A percentile compares a stretch with the other conserved stretches of the same genome.
These are phyloP conservation scores for Chroicocephalus ridibundus DNA, from an alignment of 2,113 vertebrate genomes.

Conservation along the genomic window DNA sequence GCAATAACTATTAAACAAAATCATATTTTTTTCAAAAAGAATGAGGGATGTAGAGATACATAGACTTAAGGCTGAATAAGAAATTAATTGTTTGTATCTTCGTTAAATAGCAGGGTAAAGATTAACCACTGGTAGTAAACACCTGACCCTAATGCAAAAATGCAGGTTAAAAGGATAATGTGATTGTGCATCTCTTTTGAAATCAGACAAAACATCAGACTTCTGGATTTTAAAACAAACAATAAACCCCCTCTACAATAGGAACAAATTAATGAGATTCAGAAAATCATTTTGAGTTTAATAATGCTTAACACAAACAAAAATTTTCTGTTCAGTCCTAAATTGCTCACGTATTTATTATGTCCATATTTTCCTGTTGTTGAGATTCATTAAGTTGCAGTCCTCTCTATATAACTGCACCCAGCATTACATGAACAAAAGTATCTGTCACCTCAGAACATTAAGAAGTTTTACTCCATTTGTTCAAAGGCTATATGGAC, in stretches of 20 bases:
- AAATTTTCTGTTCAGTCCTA: not conserved
- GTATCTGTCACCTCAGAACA: not conserved
- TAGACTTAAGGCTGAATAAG: not conserved
- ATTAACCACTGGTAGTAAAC: not conserved
- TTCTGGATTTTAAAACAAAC: not conserved
- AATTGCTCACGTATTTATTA: not conserved
- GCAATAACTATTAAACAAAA: not conserved
- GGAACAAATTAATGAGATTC: not conserved
- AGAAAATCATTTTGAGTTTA: not conserved
- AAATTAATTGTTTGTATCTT: not conserved
- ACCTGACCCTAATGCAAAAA: not conserved
- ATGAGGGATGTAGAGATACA: not conserved
- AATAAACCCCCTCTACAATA: rapidly evolving
- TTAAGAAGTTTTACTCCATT: not conserved
- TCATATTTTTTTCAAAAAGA: not conserved
- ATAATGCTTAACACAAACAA: not conserved
- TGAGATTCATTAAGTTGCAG: not conserved
- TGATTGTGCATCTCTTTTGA: not conserved
- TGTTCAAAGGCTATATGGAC: not conserved
- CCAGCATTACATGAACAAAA: not conserved
- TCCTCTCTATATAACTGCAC: not conserved
- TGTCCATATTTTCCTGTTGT: not conserved
- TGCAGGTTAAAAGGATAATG: not conserved
- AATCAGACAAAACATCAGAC: not conserved
- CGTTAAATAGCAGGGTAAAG: not conserved